Evolutionary conservation across 30 jellyfish, hydroid and myxozoan species (phyloP), one percentile per base, ranked within the genome.

Genomic region (Hydra vulgaris): DNA sequence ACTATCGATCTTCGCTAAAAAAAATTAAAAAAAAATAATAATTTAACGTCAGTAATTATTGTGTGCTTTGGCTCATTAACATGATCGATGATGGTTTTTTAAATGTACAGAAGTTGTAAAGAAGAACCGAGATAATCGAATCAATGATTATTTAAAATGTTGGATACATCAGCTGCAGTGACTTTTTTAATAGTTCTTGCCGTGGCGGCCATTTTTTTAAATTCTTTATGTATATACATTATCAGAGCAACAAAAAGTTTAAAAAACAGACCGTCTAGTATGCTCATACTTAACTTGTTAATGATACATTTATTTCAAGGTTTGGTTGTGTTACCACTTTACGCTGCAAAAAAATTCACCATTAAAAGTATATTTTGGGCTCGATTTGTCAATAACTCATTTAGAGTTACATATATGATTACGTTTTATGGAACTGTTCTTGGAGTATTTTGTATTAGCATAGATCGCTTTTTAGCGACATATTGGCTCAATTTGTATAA

Each of bases 401-500:
- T 90, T 82, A 95, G 97, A 54, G 71, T 83, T 27, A 74, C 97
- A 8, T 90, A 90, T 83, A 70, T 90, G 95, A 54, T 84, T 27
- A 90, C 95, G 23, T 86, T 86, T 85, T 90, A 90, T 69, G 84
- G 82, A 15, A 74, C 95, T 7, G 86, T 95, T 69, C 61, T 90
- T 21, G 82, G 94, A 5, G 72, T 90, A 15, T 76, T 86, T 21
- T 53, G 83, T 0, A 86, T 90, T 24, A 79, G 86, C 18, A 71
- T 79, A 20, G 97, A 90, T 75, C 88, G 97, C 25, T 82, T 90
- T 80, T 66, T 86, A 17, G 95, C 97, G 21, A 79, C 90, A 66
- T 75, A 27, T 54, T 26, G 68, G 76, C 95, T 94, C 0, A 53
- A 81, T 19, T 78, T 22, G 66, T 90, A 90, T 88, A 82, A 83